Evolutionary conservation across 2,888 invertebrate genomes (phyloP), one percentile per base, ranked within the genome.

Genomic region (Chloroclysta siterata): DNA sequence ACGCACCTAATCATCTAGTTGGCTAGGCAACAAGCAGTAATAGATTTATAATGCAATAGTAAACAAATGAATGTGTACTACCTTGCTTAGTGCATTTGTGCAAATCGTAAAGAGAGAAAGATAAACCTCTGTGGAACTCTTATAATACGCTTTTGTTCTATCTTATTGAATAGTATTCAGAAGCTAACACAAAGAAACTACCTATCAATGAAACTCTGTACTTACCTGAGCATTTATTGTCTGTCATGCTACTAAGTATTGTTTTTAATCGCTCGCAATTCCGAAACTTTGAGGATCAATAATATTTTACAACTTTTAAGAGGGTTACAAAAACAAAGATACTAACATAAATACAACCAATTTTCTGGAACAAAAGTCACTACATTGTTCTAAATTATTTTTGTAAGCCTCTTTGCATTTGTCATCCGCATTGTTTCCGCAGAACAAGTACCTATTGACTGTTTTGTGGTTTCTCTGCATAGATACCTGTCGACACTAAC

Each of bases 401-500:
- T 54, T 42, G 29, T 54, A 17, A 54, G 54, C 36, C 28, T 47
- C n/a, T n/a, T 5, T 36, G 33, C 47, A 33, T 29, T 41, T 29
- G 28, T 17, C 17, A 13, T 22, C 22, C 13, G 22, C 33, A 51
- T 5, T 33, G 22, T 55, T 39, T 39, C 47, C 47, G 33, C 56
- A 56, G 39, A 48, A 48, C 56, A 48, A 50, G 48, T 58, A n/a
- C n/a, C n/a, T n/a, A 15, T 39, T 58, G 48, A 63, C 51, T 53
- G 63, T 58, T 63, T 53, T 59, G 13, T 47, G 51, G 48, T 67
- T 57, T 63, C 44, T 57, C 42, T 56, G 54, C 61, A 65, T 89
- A 93, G 93, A 87, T 93, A 88, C 85, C 88, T 95, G 81, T 95
- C 95, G 53, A 95, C 95, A 72, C 90, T 95, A 81, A 94, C 94